phyloP scores from a whole-genome alignment of 2,797 vertebrate genomes.

The Halcyon smyrnensis region DNA sequence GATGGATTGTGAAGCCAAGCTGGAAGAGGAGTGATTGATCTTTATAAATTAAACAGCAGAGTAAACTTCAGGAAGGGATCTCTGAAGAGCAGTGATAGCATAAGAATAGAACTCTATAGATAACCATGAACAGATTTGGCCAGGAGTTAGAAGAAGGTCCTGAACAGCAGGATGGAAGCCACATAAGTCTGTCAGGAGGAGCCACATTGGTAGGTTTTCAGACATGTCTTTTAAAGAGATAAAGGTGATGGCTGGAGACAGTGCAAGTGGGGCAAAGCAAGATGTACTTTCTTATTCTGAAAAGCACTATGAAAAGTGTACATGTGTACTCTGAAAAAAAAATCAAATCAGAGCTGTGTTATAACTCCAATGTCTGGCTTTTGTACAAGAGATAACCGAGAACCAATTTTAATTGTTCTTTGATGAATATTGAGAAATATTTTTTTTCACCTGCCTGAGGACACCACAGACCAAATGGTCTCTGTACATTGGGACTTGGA shows the following conservation, averaged over 20 bases:
- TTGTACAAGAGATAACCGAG: not conserved
- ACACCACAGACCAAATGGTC: not conserved
- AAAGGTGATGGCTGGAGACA: not conserved
- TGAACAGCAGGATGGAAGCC: not conserved
- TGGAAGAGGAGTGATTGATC: not conserved
- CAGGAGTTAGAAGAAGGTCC: not conserved
- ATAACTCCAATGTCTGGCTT: not conserved
- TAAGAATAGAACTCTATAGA: not conserved
- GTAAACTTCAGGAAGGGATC: not conserved
- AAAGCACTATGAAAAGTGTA: not conserved
- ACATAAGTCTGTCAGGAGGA: not conserved
- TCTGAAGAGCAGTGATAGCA: not conserved
- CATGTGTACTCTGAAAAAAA: fast-evolving
- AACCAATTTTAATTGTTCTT: not conserved
- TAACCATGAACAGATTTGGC: not conserved
- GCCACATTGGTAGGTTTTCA: not conserved
- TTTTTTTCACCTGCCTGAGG: not conserved
- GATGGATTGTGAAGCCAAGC: not conserved
- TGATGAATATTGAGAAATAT: not conserved
- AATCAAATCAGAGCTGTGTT: not conserved
- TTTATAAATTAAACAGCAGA: not conserved
- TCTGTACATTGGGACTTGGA: not conserved
- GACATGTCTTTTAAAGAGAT: not conserved
- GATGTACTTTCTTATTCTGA: not conserved
- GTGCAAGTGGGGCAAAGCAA: not conserved